Base-by-base conservation (phyloP, 2,888 invertebrate genomes). In the Linyphia triangularis region DNA sequence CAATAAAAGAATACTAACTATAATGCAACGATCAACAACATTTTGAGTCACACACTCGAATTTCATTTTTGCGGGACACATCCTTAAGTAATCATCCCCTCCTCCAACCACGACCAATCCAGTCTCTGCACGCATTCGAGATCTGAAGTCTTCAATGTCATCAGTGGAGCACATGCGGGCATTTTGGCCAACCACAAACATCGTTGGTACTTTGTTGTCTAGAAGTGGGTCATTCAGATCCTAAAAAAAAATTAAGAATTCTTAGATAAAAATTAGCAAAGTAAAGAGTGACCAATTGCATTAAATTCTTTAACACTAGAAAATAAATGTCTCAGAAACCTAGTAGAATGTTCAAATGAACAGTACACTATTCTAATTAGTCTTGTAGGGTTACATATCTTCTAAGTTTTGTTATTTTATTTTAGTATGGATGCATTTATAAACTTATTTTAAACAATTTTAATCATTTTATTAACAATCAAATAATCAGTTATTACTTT, bases 161-260 rank as follows among this genome's bases (percentile, higher is more conserved):
- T 96, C 96, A 73, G 95, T 94, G 57, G 95, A 95, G 86, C 92
- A 94, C 89, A 91, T 91, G 69, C 91, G 92, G 30, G 96, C 94
- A 92, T 95, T 95, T 92, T 97, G 96, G 2, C 97, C 97, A 89
- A 96, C 94, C 0, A 96, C 94, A 93, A 97, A 97, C 91, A 97
- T 93, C 7, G 95, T 95, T 0, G 97, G 96, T 82, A 95, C 95
- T 90, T 95, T 95, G 67, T 95, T 93, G 91, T 96, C 96, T 90
- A 96, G 92, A 40, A 97, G 92, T 2, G 94, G 94, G 92, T 97
- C 97, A 91, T 96, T 96, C 0, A 96, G 95, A 83, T 95, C 95
- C 93, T 93, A 75, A 28, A 72, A 22, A 26, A 33, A 4, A 16
- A 13, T 26, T 57, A 57, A 19, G 16, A 16, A 40, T 40, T 1